These are phyloP conservation scores for Theocolax elegans DNA, from an alignment of 1,140 invertebrate species.

Conservation along the genomic window DNA sequence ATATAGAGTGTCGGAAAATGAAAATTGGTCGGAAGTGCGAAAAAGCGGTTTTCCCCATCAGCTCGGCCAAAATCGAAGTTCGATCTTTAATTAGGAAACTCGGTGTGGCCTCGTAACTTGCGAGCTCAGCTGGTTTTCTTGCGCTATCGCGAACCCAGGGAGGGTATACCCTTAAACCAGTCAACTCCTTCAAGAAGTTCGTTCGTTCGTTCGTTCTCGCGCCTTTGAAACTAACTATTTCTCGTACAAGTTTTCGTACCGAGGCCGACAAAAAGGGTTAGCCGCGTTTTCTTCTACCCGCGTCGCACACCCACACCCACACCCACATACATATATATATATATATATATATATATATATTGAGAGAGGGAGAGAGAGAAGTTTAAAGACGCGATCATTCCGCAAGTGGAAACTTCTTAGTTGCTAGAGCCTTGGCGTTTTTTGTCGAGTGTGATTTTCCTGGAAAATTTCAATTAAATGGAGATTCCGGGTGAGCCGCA, in stretches of 20 bases:
- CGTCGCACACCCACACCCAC: background rate
- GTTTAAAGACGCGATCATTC: background rate
- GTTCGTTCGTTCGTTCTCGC: conserved; percentile 49
- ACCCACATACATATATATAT: conserved; percentile 37
- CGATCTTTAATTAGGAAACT: conserved; percentile 66
- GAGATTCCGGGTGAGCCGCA: conserved; percentile 14
- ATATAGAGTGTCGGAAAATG: background rate
- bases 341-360: conserved; percentile 16
- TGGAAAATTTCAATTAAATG: conserved; percentile 44
- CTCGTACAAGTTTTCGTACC: too few relatives aligned
- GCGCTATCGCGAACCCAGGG: conserved; percentile 37
- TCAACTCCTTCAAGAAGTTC: conserved; percentile 53
- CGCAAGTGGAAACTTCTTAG: background rate
- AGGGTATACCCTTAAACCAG: conserved; percentile 60
- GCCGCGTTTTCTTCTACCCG: too few relatives aligned
- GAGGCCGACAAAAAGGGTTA: too few relatives aligned
- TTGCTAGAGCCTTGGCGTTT: conserved; percentile 21
- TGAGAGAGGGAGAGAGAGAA: too few relatives aligned
- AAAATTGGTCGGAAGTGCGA: background rate
- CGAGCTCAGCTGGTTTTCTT: conserved; percentile 59
- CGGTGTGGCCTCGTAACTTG: conserved; percentile 41
- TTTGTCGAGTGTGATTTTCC: conserved; percentile 35
- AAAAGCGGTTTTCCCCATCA: background rate
- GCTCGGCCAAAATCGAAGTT: conserved; percentile 54
- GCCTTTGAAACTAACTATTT: conserved; percentile 55